Conservation (phyloP, 2,888 invertebrate species). For the Cabera pusaria region DNA sequence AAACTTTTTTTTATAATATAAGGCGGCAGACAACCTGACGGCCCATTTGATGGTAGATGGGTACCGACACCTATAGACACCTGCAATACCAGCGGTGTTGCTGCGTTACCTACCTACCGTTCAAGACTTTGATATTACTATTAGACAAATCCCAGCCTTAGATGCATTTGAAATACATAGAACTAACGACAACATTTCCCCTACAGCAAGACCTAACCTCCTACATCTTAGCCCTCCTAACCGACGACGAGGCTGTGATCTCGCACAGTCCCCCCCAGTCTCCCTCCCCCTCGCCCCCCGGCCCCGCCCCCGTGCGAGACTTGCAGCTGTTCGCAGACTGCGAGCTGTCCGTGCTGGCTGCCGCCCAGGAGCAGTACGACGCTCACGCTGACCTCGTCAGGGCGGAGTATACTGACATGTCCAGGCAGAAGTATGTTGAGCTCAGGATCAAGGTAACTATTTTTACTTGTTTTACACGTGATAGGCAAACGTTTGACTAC, state of each 20-base stretch:
- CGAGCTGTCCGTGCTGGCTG: constrained; percentile 70
- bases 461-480: too few species aligned
- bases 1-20: too few species aligned
- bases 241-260: constrained; percentile 66
- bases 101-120: too few species aligned
- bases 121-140: too few species aligned
- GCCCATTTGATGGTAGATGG: too few species aligned
- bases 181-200: not conserved
- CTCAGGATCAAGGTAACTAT: constrained; percentile 68
- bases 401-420: constrained; percentile 62
- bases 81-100: too few species aligned
- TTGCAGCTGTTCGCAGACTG: constrained; percentile 70
- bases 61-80: too few species aligned
- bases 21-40: too few species aligned
- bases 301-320: constrained; percentile 52
- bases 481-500: too few species aligned
- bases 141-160: too few species aligned
- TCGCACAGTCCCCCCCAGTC: constrained; percentile 42
- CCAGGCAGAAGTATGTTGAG: constrained; percentile 57
- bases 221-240: constrained; percentile 67
- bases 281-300: constrained; percentile 16
- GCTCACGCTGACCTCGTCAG: constrained; percentile 67
- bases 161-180: too few species aligned
- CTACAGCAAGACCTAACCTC: constrained; percentile 70
- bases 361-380: constrained; percentile 60